Evolutionary conservation across 2,888 invertebrate genomes (phyloP).

Genomic region (Elegia similella): DNA sequence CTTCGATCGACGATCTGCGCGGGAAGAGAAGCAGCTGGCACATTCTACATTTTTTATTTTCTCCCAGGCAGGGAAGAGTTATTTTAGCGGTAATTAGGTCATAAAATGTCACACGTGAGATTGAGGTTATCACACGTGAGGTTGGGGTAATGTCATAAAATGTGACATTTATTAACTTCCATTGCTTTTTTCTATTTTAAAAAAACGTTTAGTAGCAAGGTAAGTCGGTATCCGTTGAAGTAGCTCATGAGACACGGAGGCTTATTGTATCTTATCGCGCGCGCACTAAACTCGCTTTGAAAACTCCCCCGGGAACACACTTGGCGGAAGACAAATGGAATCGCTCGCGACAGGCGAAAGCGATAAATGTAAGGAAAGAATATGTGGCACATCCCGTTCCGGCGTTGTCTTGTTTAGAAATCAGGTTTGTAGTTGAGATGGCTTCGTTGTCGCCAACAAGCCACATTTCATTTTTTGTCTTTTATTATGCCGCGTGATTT

Average conservation of each 20-base stretch:
- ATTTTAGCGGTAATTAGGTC: too few relatives aligned
- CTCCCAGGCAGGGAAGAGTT: too few relatives aligned
- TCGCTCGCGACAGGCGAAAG: constrained; percentile 47
- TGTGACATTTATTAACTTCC: too few relatives aligned
- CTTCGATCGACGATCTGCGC: too few relatives aligned
- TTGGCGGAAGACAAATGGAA: constrained; percentile 66
- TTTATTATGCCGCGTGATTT: too few relatives aligned
- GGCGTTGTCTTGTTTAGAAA: constrained; percentile 5
- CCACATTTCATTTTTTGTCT: too few relatives aligned
- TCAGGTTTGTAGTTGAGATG: not conserved
- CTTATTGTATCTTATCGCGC: constrained; percentile 68
- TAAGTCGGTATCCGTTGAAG: constrained; percentile 12
- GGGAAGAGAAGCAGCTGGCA: too few relatives aligned
- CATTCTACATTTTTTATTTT: too few relatives aligned
- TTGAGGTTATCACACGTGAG: too few relatives aligned
- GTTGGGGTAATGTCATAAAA: too few relatives aligned
- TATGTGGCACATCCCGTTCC: constrained; percentile 25
- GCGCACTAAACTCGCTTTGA: constrained; percentile 65
- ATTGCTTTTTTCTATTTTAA: not conserved
- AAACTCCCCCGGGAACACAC: constrained; percentile 65
- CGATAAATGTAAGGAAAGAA: constrained; percentile 53
- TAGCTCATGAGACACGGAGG: constrained; percentile 62
- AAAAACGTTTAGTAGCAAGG: not conserved
- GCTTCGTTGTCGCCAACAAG: not conserved
- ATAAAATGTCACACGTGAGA: too few relatives aligned